These are phyloP conservation scores for Panthera uncia DNA, from an alignment of 2,113 vertebrate genomes.

Conservation along the genomic window DNA sequence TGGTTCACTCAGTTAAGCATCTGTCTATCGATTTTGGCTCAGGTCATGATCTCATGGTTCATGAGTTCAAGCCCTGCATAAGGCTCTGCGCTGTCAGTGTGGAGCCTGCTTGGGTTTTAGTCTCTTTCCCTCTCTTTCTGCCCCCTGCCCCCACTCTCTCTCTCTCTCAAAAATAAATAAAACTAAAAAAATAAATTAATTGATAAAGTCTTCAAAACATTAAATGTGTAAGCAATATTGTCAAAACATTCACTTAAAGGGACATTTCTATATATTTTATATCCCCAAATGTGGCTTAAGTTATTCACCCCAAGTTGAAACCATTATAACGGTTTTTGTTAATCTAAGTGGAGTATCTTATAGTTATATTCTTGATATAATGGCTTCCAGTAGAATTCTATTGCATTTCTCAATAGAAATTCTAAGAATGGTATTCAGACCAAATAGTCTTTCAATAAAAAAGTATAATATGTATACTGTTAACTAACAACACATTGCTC, in stretches of 20 bases:
- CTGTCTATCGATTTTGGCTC: too few relatives aligned
- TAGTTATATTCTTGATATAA: not conserved
- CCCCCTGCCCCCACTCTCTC: too few relatives aligned
- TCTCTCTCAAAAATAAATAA: too few relatives aligned
- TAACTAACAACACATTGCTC: not conserved
- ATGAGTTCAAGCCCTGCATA: too few relatives aligned
- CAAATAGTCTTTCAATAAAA: conserved; percentile 24
- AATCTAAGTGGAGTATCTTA: not conserved
- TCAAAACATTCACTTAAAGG: not conserved
- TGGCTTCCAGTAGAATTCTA: not conserved
- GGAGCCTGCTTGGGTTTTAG: too few relatives aligned
- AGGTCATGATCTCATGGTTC: too few relatives aligned
- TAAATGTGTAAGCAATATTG: not conserved
- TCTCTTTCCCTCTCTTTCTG: too few relatives aligned
- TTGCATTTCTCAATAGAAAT: not conserved
- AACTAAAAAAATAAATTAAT: not conserved
- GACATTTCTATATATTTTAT: not conserved
- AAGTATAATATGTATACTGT: not conserved
- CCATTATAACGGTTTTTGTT: not conserved
- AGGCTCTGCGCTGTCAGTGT: too few relatives aligned
- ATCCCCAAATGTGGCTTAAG: not conserved
- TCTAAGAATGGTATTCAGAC: not conserved
- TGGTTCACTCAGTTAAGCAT: too few relatives aligned
- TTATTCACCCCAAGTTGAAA: not conserved
- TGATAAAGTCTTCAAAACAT: not conserved